Evolutionary conservation across 2,888 invertebrate genomes (phyloP).

Genomic region (Metopia argyrocephala): DNA sequence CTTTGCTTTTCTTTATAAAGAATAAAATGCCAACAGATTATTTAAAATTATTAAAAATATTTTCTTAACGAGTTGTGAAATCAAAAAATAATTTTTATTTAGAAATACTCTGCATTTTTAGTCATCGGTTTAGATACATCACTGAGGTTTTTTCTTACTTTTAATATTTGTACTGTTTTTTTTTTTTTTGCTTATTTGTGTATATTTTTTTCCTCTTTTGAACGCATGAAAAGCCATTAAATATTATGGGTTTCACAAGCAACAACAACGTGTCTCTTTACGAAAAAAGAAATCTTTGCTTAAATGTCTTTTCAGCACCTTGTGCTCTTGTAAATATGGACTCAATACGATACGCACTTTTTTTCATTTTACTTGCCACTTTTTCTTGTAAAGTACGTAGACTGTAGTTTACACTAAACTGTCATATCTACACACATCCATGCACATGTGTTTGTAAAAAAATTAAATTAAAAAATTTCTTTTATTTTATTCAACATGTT

Average conservation of each 20-base stretch:
- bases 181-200: conserved; percentile 20
- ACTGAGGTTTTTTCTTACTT: neutral
- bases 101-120: too few relatives aligned
- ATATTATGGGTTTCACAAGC: conserved; percentile 29
- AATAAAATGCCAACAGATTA: too few relatives aligned
- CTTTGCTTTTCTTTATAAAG: too few relatives aligned
- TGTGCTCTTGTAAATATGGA: conserved; percentile 9
- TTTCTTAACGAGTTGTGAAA: too few relatives aligned
- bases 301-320: conserved; percentile 51
- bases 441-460: too few relatives aligned
- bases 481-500: too few relatives aligned
- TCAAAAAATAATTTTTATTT: too few relatives aligned
- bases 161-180: conserved; percentile 3
- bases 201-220: conserved; percentile 6
- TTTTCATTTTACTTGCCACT: neutral
- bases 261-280: conserved; percentile 2
- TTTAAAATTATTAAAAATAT: too few relatives aligned
- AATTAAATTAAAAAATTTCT: too few relatives aligned
- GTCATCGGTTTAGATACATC: neutral
- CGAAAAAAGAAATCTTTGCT: conserved; percentile 38
- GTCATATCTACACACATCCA: neutral
- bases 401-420: neutral
- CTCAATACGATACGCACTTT: conserved; percentile 14
- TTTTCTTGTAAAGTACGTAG: neutral
- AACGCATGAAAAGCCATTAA: conserved; percentile 55